Base-by-base conservation (phyloP, 2,888 invertebrate species). In the Cynaeus angustus region DNA sequence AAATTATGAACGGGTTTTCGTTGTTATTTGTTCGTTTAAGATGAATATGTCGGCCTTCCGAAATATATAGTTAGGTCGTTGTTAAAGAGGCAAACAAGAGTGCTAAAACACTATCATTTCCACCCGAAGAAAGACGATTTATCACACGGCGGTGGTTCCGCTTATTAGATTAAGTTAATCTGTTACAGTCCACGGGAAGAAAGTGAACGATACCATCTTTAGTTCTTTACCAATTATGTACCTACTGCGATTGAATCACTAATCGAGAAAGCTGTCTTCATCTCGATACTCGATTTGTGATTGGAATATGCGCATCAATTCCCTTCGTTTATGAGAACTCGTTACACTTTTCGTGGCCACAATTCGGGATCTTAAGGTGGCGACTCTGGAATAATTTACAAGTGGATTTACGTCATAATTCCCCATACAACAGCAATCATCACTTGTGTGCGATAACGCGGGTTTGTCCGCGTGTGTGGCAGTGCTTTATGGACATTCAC, bases 401-500 rank as follows among this genome's bases (percentile, higher is more conserved):
- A 37, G 53, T 33, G 41, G 53, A 70, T 69, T 74, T 74, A 70
- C 68, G 71, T 71, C 72, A 71, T 73, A 73, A 73, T 74, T 33
- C 73, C 58, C 68, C 61, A 66, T 72, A 65, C 33, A 68, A 56
- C 66, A 66, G 71, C 70, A 71, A 73, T 73, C 71, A 74, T 74
- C 71, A 71, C 56, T 52, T 55, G 50, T 37, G 69, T 16, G 64
- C 65, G 69, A 69, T 69, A 69, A 69, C 65, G 59, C 65, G 45
- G 59, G 66, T 56, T 66, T 69, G 76, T 75, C 78, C 68, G 75
- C 80, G 82, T 83, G 84, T 83, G 83, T 83, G 84, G 83, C 81
- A 81, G 82, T 83, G 82, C 80, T 84, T 84, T 84, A 83, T 83
- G 83, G 80, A 78, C 80, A 78, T 81, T 76, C 67, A 80, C 81